Evolutionary conservation across 2,888 invertebrate genomes (phyloP), one percentile per base, ranked within the genome.

Genomic region (Perdita meconis): DNA sequence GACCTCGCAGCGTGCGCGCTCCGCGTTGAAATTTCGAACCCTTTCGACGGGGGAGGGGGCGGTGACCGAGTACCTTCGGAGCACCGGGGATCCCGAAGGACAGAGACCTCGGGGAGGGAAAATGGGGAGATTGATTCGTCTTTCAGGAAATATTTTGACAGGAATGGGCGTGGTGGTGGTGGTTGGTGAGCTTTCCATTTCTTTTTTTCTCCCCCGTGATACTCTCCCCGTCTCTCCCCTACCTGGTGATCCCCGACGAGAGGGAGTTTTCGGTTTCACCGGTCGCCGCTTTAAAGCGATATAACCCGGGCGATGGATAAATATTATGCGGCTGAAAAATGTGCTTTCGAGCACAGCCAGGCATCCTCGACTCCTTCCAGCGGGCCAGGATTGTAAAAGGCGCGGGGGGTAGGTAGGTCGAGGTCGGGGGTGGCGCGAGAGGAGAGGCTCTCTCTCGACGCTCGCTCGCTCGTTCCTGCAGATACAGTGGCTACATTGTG

Each of bases 111-210:
- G 24, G 30, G 30, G 50, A 16, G 22, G 59, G 16, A 16, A 64
- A 55, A 55, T 22, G 13, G 47, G 66, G 42, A 56, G 63, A 44
- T 71, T n/a, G 78, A 59, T 71, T 64, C 51, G 56, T 50, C 51
- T 68, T 69, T 80, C 76, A 64, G 83, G 87, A 90, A 91, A 92
- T 92, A 91, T 92, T 92, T 90, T 91, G 92, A 92, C 91, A 91
- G 81, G 78, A 78, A 83, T 88, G 85, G 91, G 91, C 89, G 91
- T 89, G 88, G 84, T 82, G 79, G 81, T 60, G 56, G 24, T 60
- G n/a, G 56, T 26, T 12, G 30, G 2, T n/a, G 5, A 22, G 55
- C 5, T 2, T 12, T 10, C 19, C 30, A 24, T n/a, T 47, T 65
- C 56, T 44, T 42, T 36, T 55, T 55, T 50, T 16, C 8, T 22